A percentile compares a stretch with the other conserved stretches of the same genome.
Conservation (phyloP, 2,113 vertebrate species). For the Hemiscyllium ocellatum region DNA sequence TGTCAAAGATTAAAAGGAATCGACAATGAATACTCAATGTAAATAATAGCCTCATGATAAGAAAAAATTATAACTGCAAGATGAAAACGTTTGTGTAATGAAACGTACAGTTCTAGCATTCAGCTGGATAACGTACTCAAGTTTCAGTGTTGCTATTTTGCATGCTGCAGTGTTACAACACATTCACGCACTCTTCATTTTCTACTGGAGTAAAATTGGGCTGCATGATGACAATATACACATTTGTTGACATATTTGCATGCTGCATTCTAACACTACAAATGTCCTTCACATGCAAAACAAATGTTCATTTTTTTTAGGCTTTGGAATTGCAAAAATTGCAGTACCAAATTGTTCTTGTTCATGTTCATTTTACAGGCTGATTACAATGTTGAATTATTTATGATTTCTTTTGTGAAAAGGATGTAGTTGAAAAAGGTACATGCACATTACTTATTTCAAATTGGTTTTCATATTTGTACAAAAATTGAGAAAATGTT, state of each 20-base stretch:
- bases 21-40: background rate
- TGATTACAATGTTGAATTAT: background rate
- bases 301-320: background rate
- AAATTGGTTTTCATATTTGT: background rate
- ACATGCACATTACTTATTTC: background rate
- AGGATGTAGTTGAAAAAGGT: background rate
- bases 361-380: background rate
- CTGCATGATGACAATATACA: background rate
- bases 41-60: background rate
- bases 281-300: too few species aligned
- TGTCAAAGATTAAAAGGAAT: background rate
- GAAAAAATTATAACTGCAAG: background rate
- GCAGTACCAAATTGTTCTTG: background rate
- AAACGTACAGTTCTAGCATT: background rate
- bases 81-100: background rate
- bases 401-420: background rate
- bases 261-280: background rate
- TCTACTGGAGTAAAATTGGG: background rate
- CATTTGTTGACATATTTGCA: background rate
- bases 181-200: too few species aligned
- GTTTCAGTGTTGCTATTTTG: background rate
- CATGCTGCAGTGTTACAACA: background rate
- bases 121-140: background rate
- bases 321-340: background rate
- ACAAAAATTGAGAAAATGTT: background rate